Evolutionary conservation across 2,113 vertebrate species (phyloP).

Genomic region (Alethe castanea): DNA sequence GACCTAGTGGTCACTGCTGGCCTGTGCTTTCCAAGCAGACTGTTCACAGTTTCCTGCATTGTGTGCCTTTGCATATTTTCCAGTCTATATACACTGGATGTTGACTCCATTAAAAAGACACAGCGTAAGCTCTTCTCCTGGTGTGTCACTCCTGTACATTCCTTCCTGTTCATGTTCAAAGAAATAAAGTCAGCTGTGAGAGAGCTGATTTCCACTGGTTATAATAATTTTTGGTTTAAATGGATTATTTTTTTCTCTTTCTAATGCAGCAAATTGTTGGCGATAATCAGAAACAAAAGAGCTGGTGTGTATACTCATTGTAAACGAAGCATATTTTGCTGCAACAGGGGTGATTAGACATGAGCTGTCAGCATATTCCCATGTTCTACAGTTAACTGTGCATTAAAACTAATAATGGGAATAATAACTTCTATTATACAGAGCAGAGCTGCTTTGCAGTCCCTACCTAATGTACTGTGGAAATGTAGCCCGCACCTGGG

Average conservation of each 20-base stretch:
- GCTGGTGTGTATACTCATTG: neutral
- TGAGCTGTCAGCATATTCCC: neutral
- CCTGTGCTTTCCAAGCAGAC: neutral
- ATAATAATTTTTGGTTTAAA: neutral
- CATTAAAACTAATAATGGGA: constrained; percentile 40
- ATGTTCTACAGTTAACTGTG: constrained; percentile 6
- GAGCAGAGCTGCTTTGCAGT: neutral
- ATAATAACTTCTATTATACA: constrained; percentile 31
- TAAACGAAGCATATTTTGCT: constrained; percentile 19
- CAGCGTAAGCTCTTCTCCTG: neutral
- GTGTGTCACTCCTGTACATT: neutral
- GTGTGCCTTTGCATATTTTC: constrained; percentile 13
- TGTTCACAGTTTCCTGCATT: neutral
- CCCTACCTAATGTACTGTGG: neutral
- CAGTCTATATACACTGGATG: constrained; percentile 1
- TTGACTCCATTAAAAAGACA: constrained; percentile 14
- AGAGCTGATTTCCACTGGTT: neutral
- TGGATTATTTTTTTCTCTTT: neutral
- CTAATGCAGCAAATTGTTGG: constrained; percentile 1
- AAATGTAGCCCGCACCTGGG: neutral
- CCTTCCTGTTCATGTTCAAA: neutral
- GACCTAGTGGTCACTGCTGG: neutral
- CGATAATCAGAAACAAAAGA: constrained; percentile 44
- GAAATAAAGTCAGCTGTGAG: constrained; percentile 13
- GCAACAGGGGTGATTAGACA: neutral